Evolutionary conservation across 2,888 invertebrate genomes (phyloP).

Genomic region (Plemyria rubiginata): DNA sequence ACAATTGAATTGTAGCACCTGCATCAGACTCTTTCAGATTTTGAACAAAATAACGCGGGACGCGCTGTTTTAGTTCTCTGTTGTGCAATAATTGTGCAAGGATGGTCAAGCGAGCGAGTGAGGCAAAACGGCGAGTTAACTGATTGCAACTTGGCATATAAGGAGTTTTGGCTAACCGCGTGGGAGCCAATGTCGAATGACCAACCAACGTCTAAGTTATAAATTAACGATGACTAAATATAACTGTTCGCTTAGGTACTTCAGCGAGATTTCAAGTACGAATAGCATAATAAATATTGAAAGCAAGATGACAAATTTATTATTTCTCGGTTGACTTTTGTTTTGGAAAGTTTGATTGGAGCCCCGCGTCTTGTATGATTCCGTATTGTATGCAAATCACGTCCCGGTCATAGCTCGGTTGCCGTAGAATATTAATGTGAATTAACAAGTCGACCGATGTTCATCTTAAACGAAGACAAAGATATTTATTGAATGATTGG

Average conservation of each 20-base stretch:
- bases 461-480: conserved; percentile 67
- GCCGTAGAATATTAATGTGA: conserved; percentile 43
- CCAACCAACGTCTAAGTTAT: conserved; percentile 20
- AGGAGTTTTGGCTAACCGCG: conserved; percentile 48
- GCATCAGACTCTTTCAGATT: conserved; percentile 42
- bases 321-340: conserved; percentile 7
- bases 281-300: neutral
- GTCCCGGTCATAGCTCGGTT: conserved; percentile 34
- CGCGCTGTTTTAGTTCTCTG: conserved; percentile 47
- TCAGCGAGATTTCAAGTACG: neutral
- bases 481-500: conserved; percentile 76
- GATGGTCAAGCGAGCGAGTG: conserved; percentile 59
- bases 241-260: neutral
- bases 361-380: neutral
- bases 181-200: conserved; percentile 52
- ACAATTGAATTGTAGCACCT: conserved; percentile 47
- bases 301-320: conserved; percentile 1
- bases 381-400: conserved; percentile 45
- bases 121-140: conserved; percentile 50
- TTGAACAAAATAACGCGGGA: conserved; percentile 52
- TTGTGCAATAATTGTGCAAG: conserved; percentile 68
- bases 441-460: conserved; percentile 43
- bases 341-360: conserved; percentile 16
- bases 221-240: conserved; percentile 11
- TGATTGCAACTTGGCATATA: conserved; percentile 50